A percentile compares a stretch with the other conserved stretches of the same genome.
These are phyloP conservation scores for Isotomurus palustris DNA, from an alignment of 2,888 invertebrate genomes.

Conservation along the genomic window DNA sequence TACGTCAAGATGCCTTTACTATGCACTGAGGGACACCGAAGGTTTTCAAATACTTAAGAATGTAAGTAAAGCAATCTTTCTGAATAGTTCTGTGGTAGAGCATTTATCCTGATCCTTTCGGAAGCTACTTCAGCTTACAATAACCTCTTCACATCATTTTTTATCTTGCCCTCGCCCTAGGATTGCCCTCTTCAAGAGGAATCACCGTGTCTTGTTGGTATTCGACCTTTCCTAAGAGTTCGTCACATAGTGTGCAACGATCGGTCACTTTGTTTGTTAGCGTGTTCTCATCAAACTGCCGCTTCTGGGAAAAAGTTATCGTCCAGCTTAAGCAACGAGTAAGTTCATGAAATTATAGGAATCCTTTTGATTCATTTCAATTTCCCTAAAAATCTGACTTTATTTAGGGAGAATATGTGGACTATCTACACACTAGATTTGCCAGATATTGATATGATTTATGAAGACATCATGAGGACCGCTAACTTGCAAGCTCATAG, in stretches of 20 bases:
- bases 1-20: slow-evolving; percentile 62
- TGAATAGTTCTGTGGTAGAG: neutral
- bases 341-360: neutral
- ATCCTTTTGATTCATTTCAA: too few relatives aligned
- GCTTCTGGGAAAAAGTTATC: too few relatives aligned
- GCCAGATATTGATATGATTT: slow-evolving; percentile 61
- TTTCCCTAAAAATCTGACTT: too few relatives aligned
- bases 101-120: neutral
- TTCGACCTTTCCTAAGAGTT: slow-evolving; percentile 64
- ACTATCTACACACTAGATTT: slow-evolving; percentile 68
- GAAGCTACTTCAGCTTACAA: neutral
- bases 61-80: slow-evolving; percentile 47
- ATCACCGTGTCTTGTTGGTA: slow-evolving; percentile 63
- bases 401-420: slow-evolving; percentile 54
- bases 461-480: slow-evolving; percentile 65
- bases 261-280: slow-evolving; percentile 33
- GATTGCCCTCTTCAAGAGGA: slow-evolving; percentile 58
- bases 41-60: slow-evolving; percentile 53
- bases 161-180: slow-evolving; percentile 47
- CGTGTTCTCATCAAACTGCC: slow-evolving; percentile 20
- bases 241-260: slow-evolving; percentile 45
- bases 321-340: too few relatives aligned
- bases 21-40: slow-evolving; percentile 55
- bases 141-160: neutral
- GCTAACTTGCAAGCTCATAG: slow-evolving; percentile 62